Conservation (phyloP, 2,888 invertebrate species). For the Boloria euphrosyne region DNA sequence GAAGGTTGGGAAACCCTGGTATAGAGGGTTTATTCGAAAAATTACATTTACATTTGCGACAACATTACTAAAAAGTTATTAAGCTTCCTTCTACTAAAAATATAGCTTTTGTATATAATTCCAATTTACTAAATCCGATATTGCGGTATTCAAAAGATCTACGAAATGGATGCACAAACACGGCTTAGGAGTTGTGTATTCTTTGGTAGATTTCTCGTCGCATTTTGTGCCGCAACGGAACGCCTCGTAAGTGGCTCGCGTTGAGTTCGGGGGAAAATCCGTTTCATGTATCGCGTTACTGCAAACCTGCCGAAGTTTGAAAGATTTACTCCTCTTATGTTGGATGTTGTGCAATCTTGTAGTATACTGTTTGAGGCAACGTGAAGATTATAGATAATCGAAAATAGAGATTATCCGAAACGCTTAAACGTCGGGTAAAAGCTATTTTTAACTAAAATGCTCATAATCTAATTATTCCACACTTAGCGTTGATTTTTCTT, state of each 20-base stretch:
- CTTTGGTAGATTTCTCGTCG: constrained; percentile 54
- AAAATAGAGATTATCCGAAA: too few species aligned
- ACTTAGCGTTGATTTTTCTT: too few species aligned
- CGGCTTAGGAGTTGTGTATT: constrained; percentile 47
- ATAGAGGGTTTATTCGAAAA: too few species aligned
- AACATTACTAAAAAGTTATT: too few species aligned
- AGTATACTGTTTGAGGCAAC: background rate
- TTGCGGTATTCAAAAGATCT: constrained; percentile 19
- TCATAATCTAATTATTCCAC: too few species aligned
- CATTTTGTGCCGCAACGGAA: constrained; percentile 60
- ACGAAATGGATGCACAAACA: constrained; percentile 56
- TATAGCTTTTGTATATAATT: constrained; percentile 18
- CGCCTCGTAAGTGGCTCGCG: constrained; percentile 64
- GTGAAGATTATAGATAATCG: constrained; percentile 1
- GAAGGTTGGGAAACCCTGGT: too few species aligned
- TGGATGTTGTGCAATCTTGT: constrained; percentile 8
- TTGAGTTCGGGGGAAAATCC: constrained; percentile 53
- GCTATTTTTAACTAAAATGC: too few species aligned
- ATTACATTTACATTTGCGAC: too few species aligned
- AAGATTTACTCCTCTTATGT: constrained; percentile 23
- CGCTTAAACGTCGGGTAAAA: too few species aligned
- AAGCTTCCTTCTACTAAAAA: background rate
- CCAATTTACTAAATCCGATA: constrained; percentile 21
- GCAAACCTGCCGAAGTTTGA: constrained; percentile 28
- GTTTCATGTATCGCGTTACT: constrained; percentile 54